Base-by-base conservation (phyloP, 2,797 vertebrate genomes). In the Clarias laeviceps region DNA sequence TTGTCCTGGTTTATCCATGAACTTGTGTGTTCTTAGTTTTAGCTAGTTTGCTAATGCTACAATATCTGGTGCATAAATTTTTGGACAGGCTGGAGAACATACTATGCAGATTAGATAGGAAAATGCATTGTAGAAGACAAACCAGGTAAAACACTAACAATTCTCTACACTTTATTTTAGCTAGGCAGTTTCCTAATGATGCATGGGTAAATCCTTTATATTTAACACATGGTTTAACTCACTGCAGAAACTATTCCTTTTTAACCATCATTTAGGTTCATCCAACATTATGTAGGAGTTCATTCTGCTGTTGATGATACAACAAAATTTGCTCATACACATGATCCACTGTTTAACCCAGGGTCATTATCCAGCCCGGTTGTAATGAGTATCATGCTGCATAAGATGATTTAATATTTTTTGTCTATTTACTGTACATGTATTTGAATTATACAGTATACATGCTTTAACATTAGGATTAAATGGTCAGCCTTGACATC, bases 281-380 rank as follows among this genome's bases (percentile, higher is more conserved):
- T 20, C 18, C 34, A 70, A 24, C 68, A 24, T 70, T 70, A 70
- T 11, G 34, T 24, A 14, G 34, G 22, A 70, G 20, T 2, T 45
- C 20, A 40, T 45, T 70, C 34, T 69, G 20, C 68, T 70, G 22
- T 70, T 45, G 40, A 70, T 24, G 69, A 24, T 45, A 45, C 20
- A 20, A 24, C 37, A 40, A 11, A 45, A 45, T 14, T 4, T 24
- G 20, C 68, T 17, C 24, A 45, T 40, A 18, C 32, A 29, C 62
- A 40, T 59, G 57, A n/a, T 59, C 17, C 37, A 37, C 9, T 66
- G 61, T 82, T 85, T 82, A 85, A 45, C 68, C 12, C 9, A 20
- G n/a, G 62, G 54, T 69, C 62, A 86, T 40, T 68, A 76, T n/a
- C 32, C 73, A 45, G 64, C 69, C 70, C 50, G 20, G 64, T 62